Conservation (phyloP, 2,797 vertebrate species). For the Sitta carolinensis region DNA sequence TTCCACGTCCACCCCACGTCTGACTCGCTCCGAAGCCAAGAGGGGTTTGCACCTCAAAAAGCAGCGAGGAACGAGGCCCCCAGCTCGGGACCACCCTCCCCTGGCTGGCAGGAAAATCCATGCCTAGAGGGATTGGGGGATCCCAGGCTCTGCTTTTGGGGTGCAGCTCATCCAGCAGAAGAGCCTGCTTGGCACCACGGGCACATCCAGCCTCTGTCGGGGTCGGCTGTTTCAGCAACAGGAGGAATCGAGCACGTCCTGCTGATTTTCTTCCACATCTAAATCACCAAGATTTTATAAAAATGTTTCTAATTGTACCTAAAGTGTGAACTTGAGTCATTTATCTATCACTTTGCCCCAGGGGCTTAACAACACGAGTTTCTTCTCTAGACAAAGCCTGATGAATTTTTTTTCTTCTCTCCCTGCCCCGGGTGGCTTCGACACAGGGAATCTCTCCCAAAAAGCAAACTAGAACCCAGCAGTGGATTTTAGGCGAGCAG, state of each 20-base stretch:
- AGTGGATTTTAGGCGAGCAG: conserved; percentile 88
- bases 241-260: neutral
- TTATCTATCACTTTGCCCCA: conserved; percentile 63
- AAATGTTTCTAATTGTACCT: neutral
- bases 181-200: neutral
- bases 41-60: neutral
- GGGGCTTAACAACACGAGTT: conserved; percentile 69
- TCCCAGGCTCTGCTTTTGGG: neutral
- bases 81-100: neutral
- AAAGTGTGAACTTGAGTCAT: conserved; percentile 31
- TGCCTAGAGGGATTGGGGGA: fast-evolving
- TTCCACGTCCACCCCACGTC: neutral
- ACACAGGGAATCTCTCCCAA: conserved; percentile 5
- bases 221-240: neutral
- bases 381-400: conserved; percentile 18
- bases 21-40: neutral
- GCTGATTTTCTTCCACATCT: neutral
- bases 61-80: neutral
- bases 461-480: conserved; percentile 82
- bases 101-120: neutral
- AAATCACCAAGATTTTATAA: neutral
- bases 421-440: neutral
- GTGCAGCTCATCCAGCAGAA: neutral
- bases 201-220: neutral
- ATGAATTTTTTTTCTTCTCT: conserved; percentile 2